Evolutionary conservation across 2,888 invertebrate species (phyloP).

Genomic region (Cenopis cana): DNA sequence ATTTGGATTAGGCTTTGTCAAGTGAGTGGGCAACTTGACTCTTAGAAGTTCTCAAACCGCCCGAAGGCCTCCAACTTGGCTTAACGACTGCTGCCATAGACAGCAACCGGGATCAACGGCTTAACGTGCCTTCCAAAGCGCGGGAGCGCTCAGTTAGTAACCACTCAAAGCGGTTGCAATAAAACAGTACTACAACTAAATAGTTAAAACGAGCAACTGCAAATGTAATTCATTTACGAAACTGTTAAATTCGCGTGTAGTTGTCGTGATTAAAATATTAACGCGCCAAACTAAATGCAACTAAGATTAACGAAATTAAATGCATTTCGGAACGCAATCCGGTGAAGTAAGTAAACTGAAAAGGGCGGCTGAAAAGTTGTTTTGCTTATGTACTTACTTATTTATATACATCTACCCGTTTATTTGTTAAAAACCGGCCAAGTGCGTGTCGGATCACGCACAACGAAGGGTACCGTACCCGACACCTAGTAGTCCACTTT

Average conservation of each 20-base stretch:
- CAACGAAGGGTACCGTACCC: too few species aligned
- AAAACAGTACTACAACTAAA: neutral
- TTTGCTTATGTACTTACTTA: neutral
- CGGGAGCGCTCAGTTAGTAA: too few species aligned
- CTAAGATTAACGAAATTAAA: conserved; percentile 23
- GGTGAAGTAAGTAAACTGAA: conserved; percentile 16
- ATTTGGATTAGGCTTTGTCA: too few species aligned
- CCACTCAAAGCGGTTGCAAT: too few species aligned
- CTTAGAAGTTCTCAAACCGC: too few species aligned
- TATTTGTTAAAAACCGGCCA: neutral
- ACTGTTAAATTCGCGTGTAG: neutral
- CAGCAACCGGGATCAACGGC: too few species aligned
- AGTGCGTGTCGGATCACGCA: too few species aligned
- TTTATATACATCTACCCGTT: neutral
- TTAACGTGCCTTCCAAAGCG: too few species aligned
- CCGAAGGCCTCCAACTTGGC: too few species aligned
- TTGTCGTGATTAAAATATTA: conserved; percentile 34
- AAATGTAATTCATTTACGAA: neutral
- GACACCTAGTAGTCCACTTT: too few species aligned
- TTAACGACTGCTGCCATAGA: too few species aligned
- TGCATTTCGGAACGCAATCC: conserved; percentile 18
- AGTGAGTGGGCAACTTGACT: too few species aligned
- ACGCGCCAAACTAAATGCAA: conserved; percentile 30
- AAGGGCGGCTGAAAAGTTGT: neutral
- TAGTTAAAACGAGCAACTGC: neutral